Evolutionary conservation across 2,888 invertebrate species (phyloP).

Genomic region (Campoletis raptor): DNA sequence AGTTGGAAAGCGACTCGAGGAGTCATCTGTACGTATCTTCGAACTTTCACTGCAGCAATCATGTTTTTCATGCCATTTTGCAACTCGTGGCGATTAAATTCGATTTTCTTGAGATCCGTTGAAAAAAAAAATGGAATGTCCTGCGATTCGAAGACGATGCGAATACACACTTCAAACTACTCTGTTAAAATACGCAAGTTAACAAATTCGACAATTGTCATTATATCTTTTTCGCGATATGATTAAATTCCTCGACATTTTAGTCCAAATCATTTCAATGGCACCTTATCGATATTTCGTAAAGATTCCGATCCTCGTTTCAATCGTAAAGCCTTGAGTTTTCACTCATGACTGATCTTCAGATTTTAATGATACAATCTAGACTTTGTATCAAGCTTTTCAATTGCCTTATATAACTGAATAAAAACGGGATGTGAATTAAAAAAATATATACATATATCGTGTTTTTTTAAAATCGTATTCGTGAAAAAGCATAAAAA

Average conservation of each 20-base stretch:
- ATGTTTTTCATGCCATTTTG: background rate
- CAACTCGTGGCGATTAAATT: background rate
- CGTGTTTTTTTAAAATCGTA: background rate
- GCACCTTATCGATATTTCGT: background rate
- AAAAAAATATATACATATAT: background rate
- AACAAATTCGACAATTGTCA: background rate
- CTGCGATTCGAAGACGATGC: background rate
- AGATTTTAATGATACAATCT: background rate
- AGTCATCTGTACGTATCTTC: slow-evolving; percentile 30
- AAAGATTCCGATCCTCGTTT: background rate
- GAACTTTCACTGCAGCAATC: slow-evolving; percentile 35
- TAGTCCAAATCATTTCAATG: background rate
- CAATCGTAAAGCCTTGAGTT: background rate
- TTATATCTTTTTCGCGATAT: background rate
- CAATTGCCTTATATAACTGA: background rate
- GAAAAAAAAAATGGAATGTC: background rate
- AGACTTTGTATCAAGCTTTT: background rate
- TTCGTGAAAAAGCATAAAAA: background rate
- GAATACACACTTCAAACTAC: no score
- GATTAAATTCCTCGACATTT: background rate
- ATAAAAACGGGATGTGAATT: background rate
- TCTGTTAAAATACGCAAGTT: background rate
- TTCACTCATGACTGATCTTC: background rate
- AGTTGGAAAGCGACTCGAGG: slow-evolving; percentile 42
- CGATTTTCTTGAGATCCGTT: background rate